Base-by-base conservation (phyloP, 92 coral and sea anemone genomes). In the Plumapathes pennacea region DNA sequence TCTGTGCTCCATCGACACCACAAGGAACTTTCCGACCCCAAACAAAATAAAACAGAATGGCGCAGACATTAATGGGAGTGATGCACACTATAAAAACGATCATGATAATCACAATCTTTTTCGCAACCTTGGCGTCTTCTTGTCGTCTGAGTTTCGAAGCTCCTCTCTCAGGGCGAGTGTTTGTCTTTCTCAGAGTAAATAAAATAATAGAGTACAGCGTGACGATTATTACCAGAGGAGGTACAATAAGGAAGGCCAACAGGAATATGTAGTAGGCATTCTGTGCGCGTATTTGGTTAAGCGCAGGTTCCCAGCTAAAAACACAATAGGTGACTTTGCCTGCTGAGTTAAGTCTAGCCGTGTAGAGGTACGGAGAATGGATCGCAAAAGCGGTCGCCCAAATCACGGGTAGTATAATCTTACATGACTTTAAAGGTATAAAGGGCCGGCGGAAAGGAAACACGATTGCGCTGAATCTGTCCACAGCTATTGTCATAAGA, bases 401-500 rank as follows among this genome's bases (percentile, higher is more conserved):
- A 14, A 57, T 38, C 25, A 38, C 3, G 0, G 34, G n/a, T 22
- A 57, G 38, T 8, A 39, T 15, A 10, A 57, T 2, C 42, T 57
- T 57, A 38, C 64, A 57, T 14, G 15, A 20, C 18, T 57, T 57
- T 10, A 26, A 21, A 38, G 50, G 25, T n/a, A 39, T 39, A 33
- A 38, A 15, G 4, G 50, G 20, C 22, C 25, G 45, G 10, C 66
- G 81, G 27, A 51, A 67, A 32, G 81, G 81, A 24, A 51, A 67
- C 10, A 63, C 81, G 7, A 74, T 39, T 10, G 72, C 81, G 10
- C 66, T 43, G 34, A 51, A 63, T 18, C 81, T 44, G 52, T 74
- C 81, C 4, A 74, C 29, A 17, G 81, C 59, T 5, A 74, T 74
- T 12, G 46, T 59, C 0, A 67, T 66, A 14, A 74, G 49, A 38